A percentile compares a stretch with the other conserved stretches of the same genome.
phyloP scores from a whole-genome alignment of 2,888 invertebrate genomes.

The Scaptomyza reducta region DNA sequence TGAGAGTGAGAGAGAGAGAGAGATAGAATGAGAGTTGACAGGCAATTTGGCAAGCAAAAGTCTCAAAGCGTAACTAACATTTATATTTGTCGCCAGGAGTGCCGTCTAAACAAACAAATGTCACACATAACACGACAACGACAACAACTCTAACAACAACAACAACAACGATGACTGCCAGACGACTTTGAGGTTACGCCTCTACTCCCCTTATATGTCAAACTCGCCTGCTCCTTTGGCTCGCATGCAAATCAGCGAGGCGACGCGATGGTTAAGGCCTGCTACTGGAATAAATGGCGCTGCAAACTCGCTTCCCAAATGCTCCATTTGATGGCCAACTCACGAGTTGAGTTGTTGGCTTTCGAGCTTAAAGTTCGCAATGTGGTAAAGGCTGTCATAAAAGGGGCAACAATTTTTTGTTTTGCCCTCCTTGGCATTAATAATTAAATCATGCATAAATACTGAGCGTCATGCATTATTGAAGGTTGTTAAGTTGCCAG shows the following conservation, averaged over 20 bases:
- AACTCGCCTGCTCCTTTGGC: conserved; percentile 25
- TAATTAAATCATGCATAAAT: conserved; percentile 44
- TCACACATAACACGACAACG: conserved; percentile 64
- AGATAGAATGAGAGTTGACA: conserved; percentile 12
- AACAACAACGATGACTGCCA: not conserved
- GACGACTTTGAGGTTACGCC: conserved; percentile 48
- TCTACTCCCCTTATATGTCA: not conserved
- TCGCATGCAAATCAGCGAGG: conserved; percentile 69
- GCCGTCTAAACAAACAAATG: conserved; percentile 71
- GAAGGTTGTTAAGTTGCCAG: conserved; percentile 3
- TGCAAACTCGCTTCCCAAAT: conserved; percentile 59
- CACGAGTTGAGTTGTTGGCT: conserved; percentile 18
- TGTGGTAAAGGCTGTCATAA: conserved; percentile 14
- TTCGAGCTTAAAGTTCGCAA: not conserved
- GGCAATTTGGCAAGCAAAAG: conserved; percentile 73
- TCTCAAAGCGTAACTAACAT: conserved; percentile 74
- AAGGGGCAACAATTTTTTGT: conserved; percentile 32
- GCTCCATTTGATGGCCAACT: conserved; percentile 67
- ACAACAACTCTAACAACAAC: conserved; percentile 17
- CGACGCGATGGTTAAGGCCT: conserved; percentile 50
- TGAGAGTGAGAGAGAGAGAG: not conserved
- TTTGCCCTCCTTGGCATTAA: conserved; percentile 20
- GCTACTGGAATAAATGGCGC: conserved; percentile 45
- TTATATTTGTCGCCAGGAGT: conserved; percentile 73
- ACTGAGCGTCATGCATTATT: conserved; percentile 10